These are phyloP conservation scores for Patella vulgata DNA, from an alignment of 1,140 invertebrate genomes.

Conservation along the genomic window DNA sequence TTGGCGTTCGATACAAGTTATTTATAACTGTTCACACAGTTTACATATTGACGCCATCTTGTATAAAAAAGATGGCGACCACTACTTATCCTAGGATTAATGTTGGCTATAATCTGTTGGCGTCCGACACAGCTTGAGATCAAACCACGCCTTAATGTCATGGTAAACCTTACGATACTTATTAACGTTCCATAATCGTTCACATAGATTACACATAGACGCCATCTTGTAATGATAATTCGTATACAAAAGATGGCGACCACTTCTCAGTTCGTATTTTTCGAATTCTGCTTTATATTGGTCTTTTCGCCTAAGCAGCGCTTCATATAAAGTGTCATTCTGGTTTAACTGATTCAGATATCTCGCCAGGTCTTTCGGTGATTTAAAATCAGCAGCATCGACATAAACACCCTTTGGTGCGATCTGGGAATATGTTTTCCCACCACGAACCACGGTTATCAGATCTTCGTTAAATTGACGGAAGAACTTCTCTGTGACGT, in stretches of 20 bases:
- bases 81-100: no score
- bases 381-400: constrained; percentile 11
- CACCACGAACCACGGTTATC: constrained; percentile 10
- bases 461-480: constrained; percentile 3
- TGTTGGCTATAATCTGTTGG: constrained; percentile 1
- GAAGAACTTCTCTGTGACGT: constrained; percentile 96
- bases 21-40: constrained; percentile 16
- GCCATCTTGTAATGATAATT: constrained; percentile 10
- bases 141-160: constrained; percentile 18
- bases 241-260: background rate
- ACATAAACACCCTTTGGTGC: constrained; percentile 10
- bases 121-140: constrained; percentile 6
- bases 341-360: constrained; percentile 5
- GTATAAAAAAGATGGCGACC: background rate
- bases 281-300: constrained; percentile 20
- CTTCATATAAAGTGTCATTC: constrained; percentile 4
- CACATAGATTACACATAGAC: constrained; percentile 20
- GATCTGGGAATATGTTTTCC: background rate
- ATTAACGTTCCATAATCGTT: constrained; percentile 17
- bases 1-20: constrained; percentile 3
- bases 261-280: constrained; percentile 5
- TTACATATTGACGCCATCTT: constrained; percentile 13
- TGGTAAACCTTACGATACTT: constrained; percentile 9
- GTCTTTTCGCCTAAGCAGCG: constrained; percentile 2
- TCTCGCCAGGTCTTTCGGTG: background rate